Percentiles rank a stretch among this genome's conserved stretches.
Conservation (phyloP, 2,797 vertebrate species). For the Synanceia verrucosa region DNA sequence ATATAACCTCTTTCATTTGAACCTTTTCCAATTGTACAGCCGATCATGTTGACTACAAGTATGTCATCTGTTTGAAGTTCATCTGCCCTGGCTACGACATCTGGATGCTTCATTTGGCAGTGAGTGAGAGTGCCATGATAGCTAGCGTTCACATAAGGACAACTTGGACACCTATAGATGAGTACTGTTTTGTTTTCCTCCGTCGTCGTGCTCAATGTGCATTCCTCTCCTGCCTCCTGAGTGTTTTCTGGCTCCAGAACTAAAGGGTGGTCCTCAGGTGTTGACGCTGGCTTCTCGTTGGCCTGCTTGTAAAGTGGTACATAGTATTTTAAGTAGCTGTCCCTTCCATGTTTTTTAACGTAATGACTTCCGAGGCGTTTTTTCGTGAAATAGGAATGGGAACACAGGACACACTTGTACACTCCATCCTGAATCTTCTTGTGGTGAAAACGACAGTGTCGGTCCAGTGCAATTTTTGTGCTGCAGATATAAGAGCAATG, state of each 20-base stretch:
- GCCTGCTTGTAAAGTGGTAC: slow-evolving; percentile 77
- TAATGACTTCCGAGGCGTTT: slow-evolving; percentile 87
- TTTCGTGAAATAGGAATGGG: slow-evolving; percentile 81
- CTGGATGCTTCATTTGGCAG: slow-evolving; percentile 89
- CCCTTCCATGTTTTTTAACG: slow-evolving; percentile 87
- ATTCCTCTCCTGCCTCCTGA: slow-evolving; percentile 39
- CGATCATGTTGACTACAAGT: slow-evolving; percentile 74
- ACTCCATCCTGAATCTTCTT: slow-evolving; percentile 81
- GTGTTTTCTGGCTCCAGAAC: slow-evolving; percentile 61
- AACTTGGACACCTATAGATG: slow-evolving; percentile 88
- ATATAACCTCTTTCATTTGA: slow-evolving; percentile 85
- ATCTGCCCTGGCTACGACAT: slow-evolving; percentile 82
- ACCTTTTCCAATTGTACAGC: slow-evolving; percentile 73
- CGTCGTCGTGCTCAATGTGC: not conserved
- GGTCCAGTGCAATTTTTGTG: slow-evolving; percentile 83
- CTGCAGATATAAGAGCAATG: slow-evolving; percentile 85
- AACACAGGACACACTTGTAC: slow-evolving; percentile 87
- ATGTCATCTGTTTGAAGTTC: slow-evolving; percentile 85
- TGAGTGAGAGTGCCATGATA: slow-evolving; percentile 89
- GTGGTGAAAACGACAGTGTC: slow-evolving; percentile 86
- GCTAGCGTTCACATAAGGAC: slow-evolving; percentile 88
- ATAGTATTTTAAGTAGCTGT: slow-evolving; percentile 86
- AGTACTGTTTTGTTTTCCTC: not conserved
- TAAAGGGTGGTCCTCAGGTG: slow-evolving; percentile 50
- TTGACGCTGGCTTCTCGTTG: slow-evolving; percentile 69